Evolutionary conservation across 2,113 vertebrate species (phyloP).

Genomic region (Cheirogaleus medius): DNA sequence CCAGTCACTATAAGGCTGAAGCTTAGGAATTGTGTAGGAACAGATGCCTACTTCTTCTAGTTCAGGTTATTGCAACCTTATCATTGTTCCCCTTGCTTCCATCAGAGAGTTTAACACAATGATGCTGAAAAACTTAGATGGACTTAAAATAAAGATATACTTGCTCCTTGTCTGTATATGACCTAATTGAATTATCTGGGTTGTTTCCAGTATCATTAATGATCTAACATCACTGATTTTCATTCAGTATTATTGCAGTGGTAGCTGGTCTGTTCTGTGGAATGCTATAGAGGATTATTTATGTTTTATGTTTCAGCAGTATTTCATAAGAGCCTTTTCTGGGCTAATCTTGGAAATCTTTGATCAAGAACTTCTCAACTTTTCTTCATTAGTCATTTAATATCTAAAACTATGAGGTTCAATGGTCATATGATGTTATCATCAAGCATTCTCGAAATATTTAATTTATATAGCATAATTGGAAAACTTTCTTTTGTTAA

Average conservation of each 20-base stretch:
- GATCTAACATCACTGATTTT: not conserved
- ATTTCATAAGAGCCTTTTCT: not conserved
- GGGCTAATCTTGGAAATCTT: not conserved
- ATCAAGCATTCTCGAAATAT: not conserved
- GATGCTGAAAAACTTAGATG: not conserved
- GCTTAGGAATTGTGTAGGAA: not conserved
- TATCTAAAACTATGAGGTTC: not conserved
- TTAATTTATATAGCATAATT: not conserved
- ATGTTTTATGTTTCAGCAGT: not conserved
- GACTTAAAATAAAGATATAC: not conserved
- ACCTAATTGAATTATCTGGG: not conserved
- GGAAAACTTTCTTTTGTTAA: conserved; percentile 17
- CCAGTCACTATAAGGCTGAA: not conserved
- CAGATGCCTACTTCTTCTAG: too few relatives aligned
- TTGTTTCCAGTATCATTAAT: not conserved
- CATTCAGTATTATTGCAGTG: not conserved
- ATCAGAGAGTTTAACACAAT: not conserved
- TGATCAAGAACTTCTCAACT: not conserved
- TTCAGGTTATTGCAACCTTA: not conserved
- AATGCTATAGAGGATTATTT: not conserved
- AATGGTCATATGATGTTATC: not conserved
- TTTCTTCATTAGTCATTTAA: not conserved
- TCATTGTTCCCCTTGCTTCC: not conserved
- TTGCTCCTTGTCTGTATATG: not conserved
- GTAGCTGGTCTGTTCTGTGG: not conserved